These are phyloP conservation scores for Paramormyrops hopkinsi DNA, from an alignment of 2,797 vertebrate species.

Conservation along the genomic window DNA sequence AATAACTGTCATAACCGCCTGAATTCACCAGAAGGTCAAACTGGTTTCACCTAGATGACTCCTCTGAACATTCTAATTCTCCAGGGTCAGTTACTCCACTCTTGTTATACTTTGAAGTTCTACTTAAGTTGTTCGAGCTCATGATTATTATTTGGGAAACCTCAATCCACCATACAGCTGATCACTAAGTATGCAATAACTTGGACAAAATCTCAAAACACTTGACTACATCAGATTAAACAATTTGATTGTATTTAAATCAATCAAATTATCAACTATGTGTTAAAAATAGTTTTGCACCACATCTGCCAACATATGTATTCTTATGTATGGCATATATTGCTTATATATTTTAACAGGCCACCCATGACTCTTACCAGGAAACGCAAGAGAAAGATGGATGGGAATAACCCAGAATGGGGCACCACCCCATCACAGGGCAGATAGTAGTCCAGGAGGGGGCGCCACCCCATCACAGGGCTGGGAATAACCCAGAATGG, in stretches of 20 bases:
- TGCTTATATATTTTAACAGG: background rate
- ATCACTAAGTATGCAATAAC: background rate
- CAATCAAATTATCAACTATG: background rate
- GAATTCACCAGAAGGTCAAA: slow-evolving; percentile 30
- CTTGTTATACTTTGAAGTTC: background rate
- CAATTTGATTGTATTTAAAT: background rate
- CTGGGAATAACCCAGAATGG: background rate
- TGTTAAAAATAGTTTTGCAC: background rate
- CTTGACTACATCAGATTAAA: background rate
- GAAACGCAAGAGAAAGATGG: background rate
- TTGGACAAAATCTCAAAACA: background rate
- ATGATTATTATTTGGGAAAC: background rate
- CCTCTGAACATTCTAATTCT: background rate
- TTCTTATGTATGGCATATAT: background rate
- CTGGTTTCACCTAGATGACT: slow-evolving; percentile 16
- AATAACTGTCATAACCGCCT: slow-evolving; percentile 38
- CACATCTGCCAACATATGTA: background rate
- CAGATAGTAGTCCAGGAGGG: background rate
- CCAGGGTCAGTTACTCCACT: background rate
- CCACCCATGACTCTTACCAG: background rate
- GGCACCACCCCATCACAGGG: background rate
- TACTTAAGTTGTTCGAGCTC: background rate
- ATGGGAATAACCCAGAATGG: background rate
- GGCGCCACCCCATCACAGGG: background rate
- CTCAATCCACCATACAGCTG: background rate